A percentile compares a stretch with the other conserved stretches of the same genome.
Conservation (phyloP, 2,113 vertebrate species). For the Spermophilus dauricus region DNA sequence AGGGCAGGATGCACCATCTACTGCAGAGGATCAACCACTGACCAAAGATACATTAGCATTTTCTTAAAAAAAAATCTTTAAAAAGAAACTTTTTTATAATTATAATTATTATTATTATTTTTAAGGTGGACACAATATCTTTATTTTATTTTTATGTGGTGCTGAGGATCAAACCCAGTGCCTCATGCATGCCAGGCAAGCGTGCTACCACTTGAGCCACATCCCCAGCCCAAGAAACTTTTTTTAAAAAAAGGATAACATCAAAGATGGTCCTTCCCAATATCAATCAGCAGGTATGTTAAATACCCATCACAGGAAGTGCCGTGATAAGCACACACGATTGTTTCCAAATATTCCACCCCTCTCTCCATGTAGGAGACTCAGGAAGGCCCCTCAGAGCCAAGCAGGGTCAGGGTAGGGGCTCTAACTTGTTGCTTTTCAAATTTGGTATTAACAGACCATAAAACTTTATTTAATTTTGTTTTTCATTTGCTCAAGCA, state of each 20-base stretch:
- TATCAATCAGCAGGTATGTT: not conserved
- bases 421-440: not conserved
- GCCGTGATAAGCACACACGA: not conserved
- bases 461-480: not conserved
- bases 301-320: not conserved
- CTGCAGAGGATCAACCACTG: not conserved
- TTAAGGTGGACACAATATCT: no score
- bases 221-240: not conserved
- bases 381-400: not conserved
- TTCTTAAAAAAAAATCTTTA: not conserved
- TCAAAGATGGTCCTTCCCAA: no score
- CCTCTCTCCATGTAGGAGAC: not conserved
- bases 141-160: no score
- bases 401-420: accelerated
- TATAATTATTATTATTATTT: no score
- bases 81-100: no score
- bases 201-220: no score
- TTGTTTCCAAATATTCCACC: not conserved
- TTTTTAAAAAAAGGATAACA: not conserved
- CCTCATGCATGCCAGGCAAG: no score
- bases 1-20: not conserved
- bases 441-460: not conserved
- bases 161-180: no score
- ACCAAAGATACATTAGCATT: not conserved
- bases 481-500: not conserved